Conservation (phyloP, 37 sponge, comb jelly and placozoan species). For the Hormiphora californensis region DNA sequence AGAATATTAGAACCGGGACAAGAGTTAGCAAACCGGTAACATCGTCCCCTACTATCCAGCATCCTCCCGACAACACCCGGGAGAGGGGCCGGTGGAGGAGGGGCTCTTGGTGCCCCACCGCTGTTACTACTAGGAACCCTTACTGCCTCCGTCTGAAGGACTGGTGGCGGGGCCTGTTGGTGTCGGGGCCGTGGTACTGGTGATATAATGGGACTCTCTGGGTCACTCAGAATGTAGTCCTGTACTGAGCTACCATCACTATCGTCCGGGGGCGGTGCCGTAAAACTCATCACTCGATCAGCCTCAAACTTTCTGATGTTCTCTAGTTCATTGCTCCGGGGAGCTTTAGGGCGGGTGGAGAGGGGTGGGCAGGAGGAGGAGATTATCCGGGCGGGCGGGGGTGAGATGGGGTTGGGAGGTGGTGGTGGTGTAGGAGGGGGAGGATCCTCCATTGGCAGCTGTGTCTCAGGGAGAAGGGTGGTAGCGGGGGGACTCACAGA, state of each 20-base stretch:
- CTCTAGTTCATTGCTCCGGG: neutral
- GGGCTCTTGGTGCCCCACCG: no score
- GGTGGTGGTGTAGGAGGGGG: neutral
- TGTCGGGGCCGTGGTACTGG: no score
- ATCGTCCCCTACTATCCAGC: constrained; percentile 22
- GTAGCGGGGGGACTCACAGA: neutral
- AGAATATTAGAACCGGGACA: neutral
- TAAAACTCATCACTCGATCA: neutral
- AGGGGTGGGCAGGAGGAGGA: no score
- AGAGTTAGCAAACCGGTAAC: neutral
- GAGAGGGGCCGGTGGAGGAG: no score
- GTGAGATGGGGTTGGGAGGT: neutral
- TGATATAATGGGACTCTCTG: neutral
- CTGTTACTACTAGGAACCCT: no score
- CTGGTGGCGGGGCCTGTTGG: no score
- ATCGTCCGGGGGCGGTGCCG: neutral
- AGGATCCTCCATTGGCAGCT: neutral
- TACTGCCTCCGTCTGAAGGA: no score
- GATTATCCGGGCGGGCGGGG: neutral
- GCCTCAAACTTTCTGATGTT: neutral
- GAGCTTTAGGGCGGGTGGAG: neutral
- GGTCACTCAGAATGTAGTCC: constrained; percentile 6
- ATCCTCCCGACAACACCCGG: no score
- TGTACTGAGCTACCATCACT: no score
- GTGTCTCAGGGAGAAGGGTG: neutral